Evolutionary conservation across 2,888 invertebrate genomes (phyloP), one percentile per base, ranked within the genome.

Genomic region (Cataglyphis cursor): DNA sequence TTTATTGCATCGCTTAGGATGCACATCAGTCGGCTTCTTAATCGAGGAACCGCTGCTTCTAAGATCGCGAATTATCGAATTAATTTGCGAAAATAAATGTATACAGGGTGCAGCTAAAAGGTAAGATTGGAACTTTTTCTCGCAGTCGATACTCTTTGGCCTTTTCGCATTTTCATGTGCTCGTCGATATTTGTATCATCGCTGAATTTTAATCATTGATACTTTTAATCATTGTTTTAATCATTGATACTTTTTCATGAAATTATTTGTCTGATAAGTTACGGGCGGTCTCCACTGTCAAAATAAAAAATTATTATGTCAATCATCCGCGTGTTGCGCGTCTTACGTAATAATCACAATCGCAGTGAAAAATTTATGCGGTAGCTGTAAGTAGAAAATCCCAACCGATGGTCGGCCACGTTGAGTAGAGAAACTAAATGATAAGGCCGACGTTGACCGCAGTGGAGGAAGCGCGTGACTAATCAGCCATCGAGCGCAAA

Each of bases 71-170:
- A 38, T 5, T 51, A 15, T 28, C 24, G n/a, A 51, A 51, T 51
- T 74, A 41, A 64, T 35, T 75, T 24, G 65, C 24, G 48, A 62
- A 41, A 76, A 76, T 54, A 57, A 73, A 31, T 35, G 31, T 59
- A 76, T 65, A 73, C 62, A 81, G 51, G 81, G 65, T 87, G 83
- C 73, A 59, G 82, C 31, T 28, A 74, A 64, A 78, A 88, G 87
- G 87, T 88, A 88, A 88, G 88, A 65, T 41, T 41, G 24, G 61
- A 80, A 57, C 65, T 59, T 81, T 62, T 28, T 51, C n/a, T 51
- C 51, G 51, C 51, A 57, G 24, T 57, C 61, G 73, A 61, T 57
- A 12, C 65, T 31, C 21, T 61, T n/a, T 41, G 41, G n/a, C 51
- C 18, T 51, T 61, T 41, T 72, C 24, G 59, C 31, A 15, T 57